phyloP scores from a whole-genome alignment of 2,888 invertebrate genomes.

The Synanthedon formicaeformis region DNA sequence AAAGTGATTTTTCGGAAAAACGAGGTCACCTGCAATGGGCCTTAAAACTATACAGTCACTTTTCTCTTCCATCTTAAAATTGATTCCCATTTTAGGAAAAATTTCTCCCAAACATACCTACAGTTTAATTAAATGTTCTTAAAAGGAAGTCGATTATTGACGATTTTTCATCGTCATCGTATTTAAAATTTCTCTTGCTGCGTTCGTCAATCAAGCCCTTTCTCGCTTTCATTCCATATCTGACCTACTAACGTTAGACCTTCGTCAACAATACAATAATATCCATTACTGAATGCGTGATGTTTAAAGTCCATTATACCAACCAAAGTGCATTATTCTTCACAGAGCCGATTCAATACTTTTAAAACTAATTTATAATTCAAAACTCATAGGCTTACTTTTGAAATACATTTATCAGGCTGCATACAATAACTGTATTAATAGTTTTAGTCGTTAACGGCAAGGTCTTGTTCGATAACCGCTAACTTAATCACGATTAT shows the following conservation, averaged over 20 bases:
- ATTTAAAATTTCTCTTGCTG: too few species aligned
- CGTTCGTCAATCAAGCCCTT: constrained; percentile 8
- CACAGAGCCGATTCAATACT: too few species aligned
- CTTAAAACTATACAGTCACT: neutral
- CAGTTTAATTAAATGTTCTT: neutral
- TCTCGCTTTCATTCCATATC: constrained; percentile 17
- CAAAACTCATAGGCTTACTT: too few species aligned
- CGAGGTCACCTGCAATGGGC: neutral
- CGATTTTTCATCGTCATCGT: constrained; percentile 3
- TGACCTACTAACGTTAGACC: constrained; percentile 18
- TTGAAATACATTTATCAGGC: too few species aligned
- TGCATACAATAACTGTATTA: too few species aligned
- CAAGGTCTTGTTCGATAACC: neutral
- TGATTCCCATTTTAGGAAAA: neutral
- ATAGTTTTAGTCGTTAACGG: neutral
- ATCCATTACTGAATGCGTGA: neutral
- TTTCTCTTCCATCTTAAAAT: neutral
- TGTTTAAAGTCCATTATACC: neutral
- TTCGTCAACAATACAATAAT: constrained; percentile 7
- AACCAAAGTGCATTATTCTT: too few species aligned
- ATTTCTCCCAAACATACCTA: too few species aligned
- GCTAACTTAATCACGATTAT: neutral
- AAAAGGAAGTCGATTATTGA: constrained; percentile 2
- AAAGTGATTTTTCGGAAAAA: neutral
- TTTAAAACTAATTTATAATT: too few species aligned